These are phyloP conservation scores for Tribolium madens DNA, from an alignment of 1,140 invertebrate genomes.

Conservation along the genomic window DNA sequence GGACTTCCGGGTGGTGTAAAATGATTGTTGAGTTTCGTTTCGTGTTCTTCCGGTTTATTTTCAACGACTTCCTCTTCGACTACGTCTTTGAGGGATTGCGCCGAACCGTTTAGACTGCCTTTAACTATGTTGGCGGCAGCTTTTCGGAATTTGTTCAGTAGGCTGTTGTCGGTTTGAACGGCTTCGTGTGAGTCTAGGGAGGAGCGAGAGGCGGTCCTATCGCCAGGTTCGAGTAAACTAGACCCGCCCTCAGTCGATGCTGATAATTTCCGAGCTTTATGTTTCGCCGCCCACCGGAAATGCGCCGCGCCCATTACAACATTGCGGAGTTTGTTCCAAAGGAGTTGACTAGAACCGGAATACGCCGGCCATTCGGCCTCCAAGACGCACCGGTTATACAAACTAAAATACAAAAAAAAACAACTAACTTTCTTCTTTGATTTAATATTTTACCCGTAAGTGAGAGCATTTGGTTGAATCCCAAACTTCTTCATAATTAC, in stretches of 20 bases:
- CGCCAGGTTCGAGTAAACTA: slow-evolving; percentile 67
- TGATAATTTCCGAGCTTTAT: slow-evolving; percentile 67
- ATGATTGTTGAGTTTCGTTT: slow-evolving; percentile 49
- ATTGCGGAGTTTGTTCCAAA: slow-evolving; percentile 95
- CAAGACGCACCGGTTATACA: slow-evolving; percentile 82
- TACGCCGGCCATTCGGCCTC: slow-evolving; percentile 95
- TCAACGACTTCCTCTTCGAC: slow-evolving; percentile 38
- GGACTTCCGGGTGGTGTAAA: slow-evolving; percentile 69
- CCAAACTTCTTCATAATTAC: slow-evolving; percentile 96
- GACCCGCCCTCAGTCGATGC: slow-evolving; percentile 64
- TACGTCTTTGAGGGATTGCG: slow-evolving; percentile 49
- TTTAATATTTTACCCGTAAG: slow-evolving; percentile 83
- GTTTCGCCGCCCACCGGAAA: slow-evolving; percentile 80
- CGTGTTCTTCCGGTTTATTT: slow-evolving; percentile 21
- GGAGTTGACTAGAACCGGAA: slow-evolving; percentile 76
- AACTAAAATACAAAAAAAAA: slow-evolving; percentile 58
- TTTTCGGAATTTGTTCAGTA: slow-evolving; percentile 71
- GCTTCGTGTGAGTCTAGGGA: slow-evolving; percentile 68
- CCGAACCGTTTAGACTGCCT: slow-evolving; percentile 61
- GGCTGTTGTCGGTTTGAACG: slow-evolving; percentile 68
- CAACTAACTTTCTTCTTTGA: too few relatives aligned
- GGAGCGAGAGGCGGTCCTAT: slow-evolving; percentile 67
- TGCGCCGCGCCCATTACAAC: slow-evolving; percentile 92
- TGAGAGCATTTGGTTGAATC: slow-evolving; percentile 96
- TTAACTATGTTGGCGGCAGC: slow-evolving; percentile 75